phyloP scores from a whole-genome alignment of 2,113 vertebrate genomes.

The Isurus oxyrinchus region DNA sequence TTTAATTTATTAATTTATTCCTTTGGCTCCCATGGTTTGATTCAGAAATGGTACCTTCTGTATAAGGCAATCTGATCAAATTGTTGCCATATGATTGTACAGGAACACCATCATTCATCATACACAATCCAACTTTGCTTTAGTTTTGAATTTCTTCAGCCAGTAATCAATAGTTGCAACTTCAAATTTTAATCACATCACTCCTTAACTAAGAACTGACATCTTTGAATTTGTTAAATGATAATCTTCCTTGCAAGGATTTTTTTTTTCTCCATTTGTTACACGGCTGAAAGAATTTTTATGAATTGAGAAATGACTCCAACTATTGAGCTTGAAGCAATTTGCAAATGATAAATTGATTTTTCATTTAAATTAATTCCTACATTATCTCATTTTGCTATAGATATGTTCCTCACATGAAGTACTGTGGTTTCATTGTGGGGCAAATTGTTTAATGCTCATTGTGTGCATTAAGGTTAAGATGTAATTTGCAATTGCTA shows the following conservation, averaged over 20 bases:
- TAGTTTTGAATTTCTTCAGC: not conserved
- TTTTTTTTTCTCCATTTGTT: too few relatives aligned
- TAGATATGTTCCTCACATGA: not conserved
- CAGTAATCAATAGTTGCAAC: not conserved
- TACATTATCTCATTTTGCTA: not conserved
- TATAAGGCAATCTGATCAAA: not conserved
- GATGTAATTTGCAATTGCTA: not conserved
- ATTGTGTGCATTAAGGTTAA: not conserved
- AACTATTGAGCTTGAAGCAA: constrained; percentile 11
- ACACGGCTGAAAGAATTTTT: not conserved
- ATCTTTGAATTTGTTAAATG: constrained; percentile 7
- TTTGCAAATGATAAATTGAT: constrained; percentile 19
- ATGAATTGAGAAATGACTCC: not conserved
- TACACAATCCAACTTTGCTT: not conserved
- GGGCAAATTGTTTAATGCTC: not conserved
- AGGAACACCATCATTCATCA: not conserved
- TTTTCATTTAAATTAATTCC: constrained; percentile 2
- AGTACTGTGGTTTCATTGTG: not conserved
- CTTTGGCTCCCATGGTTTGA: not conserved
- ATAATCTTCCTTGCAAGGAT: not conserved
- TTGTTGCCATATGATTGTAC: not conserved
- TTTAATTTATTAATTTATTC: not conserved
- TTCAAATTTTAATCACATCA: not conserved
- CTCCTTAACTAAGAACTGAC: not conserved
- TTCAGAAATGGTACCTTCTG: not conserved